These are phyloP conservation scores for Colaptes auratus DNA, from an alignment of 2,113 vertebrate genomes.

Conservation along the genomic window DNA sequence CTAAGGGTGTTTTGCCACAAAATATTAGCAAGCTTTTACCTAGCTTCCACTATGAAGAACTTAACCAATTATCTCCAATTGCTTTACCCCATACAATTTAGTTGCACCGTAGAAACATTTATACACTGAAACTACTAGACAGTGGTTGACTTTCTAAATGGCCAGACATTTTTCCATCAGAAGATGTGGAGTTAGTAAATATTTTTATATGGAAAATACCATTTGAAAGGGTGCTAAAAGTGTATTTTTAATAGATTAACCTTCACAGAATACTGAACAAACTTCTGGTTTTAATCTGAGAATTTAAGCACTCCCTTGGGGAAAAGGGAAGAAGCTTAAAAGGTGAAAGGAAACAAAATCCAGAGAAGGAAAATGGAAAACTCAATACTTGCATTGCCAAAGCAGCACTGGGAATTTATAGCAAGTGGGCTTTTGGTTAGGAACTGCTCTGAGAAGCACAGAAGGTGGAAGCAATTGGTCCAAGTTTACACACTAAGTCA, in stretches of 20 bases:
- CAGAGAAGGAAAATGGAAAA: neutral
- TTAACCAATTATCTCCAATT: neutral
- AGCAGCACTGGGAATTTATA: neutral
- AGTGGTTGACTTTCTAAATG: neutral
- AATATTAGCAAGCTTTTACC: neutral
- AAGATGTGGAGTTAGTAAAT: conserved; percentile 6
- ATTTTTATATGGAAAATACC: conserved; percentile 20
- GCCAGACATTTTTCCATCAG: neutral
- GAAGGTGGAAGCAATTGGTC: neutral
- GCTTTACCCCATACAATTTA: neutral
- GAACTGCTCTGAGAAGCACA: neutral
- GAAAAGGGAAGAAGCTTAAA: neutral
- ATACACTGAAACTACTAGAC: neutral
- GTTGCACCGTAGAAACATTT: neutral
- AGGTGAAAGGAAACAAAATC: neutral
- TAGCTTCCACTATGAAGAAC: neutral
- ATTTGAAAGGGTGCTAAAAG: neutral
- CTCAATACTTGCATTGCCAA: neutral
- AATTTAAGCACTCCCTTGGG: neutral
- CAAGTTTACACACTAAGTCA: neutral
- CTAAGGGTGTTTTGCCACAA: neutral
- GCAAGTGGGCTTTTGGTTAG: neutral
- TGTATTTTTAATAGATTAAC: neutral
- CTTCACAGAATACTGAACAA: neutral
- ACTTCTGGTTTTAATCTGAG: neutral